Evolutionary conservation across 2,113 vertebrate species (phyloP), one percentile per base, ranked within the genome.

Genomic region (Bucco capensis): DNA sequence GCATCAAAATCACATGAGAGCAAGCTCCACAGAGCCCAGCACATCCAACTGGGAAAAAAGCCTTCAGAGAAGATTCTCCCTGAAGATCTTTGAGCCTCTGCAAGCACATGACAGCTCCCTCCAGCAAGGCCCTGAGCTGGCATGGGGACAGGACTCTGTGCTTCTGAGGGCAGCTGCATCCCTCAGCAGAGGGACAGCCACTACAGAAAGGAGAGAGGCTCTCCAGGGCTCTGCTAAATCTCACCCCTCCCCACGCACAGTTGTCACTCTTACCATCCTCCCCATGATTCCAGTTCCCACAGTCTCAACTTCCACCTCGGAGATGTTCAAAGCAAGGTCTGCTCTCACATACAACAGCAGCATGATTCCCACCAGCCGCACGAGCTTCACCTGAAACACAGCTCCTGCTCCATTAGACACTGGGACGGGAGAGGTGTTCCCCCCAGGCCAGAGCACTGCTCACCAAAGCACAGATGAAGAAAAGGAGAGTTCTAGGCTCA

Each of bases 221-320:
- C 44, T 46, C 37, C 6, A n/a, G 31, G 31, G 27, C 30, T 74
- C 58, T 35, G 42, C 57, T 31, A 65, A 37, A 85, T 22, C 75
- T 78, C 75, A 44, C 8, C 69, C 23, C 17, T 61, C 49, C 25
- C 28, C 46, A 38, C 1, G 40, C 75, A 38, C 57, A 19, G 47
- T 12, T 74, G 62, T 49, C 62, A 13, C 71, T 93, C 98, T 98
- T 96, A 99, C 99, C 99, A 99, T 99, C 83, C 98, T 98, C 51
- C 99, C 99, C 99, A 99, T 99, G 95, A 99, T 98, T 83, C 99
- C 99, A n/a, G 99, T 99, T 71, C 99, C 99, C 79, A 99, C 99
- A 4, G 97, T 98, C 96, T 99, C 99, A 4, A 96, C 97, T 96
- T 99, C 98, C 96, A 99, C 97, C 40, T 99, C 98, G 0, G 98